A percentile compares a stretch with the other conserved stretches of the same genome.
phyloP scores from a whole-genome alignment of 2,888 invertebrate genomes.

The Chydorus sphaericus region DNA sequence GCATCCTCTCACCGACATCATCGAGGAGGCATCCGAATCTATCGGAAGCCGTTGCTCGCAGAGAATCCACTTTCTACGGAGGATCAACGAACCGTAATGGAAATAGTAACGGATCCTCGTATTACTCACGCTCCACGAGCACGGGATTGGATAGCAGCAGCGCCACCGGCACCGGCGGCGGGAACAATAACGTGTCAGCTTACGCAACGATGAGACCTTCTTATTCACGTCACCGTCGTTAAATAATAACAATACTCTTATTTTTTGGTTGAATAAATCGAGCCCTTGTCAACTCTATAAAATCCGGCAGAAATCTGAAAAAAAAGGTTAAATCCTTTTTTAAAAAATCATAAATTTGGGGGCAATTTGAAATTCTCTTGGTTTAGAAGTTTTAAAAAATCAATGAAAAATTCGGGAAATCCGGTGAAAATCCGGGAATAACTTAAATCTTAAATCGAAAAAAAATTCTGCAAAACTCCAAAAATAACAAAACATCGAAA shows the following conservation, averaged over 20 bases:
- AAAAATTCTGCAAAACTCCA: too few species aligned
- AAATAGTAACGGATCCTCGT: neutral
- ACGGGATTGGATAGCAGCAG: slow-evolving; percentile 1
- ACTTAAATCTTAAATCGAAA: too few species aligned
- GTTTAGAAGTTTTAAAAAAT: too few species aligned
- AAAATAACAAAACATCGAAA: too few species aligned
- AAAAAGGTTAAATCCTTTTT: too few species aligned
- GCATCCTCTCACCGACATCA: slow-evolving; percentile 5
- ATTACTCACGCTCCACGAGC: slow-evolving; percentile 9
- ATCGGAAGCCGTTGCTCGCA: neutral
- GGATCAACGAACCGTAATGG: neutral
- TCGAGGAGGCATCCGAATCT: neutral
- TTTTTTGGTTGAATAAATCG: neutral
- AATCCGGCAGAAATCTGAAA: too few species aligned
- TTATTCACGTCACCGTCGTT: slow-evolving; percentile 10
- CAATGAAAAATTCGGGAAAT: too few species aligned
- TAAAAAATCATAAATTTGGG: too few species aligned
- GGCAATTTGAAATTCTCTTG: too few species aligned
- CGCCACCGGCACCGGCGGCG: neutral
- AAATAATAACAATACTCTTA: neutral
- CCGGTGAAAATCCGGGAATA: too few species aligned
- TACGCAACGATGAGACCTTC: slow-evolving; percentile 11
- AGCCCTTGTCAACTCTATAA: too few species aligned
- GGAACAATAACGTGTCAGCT: neutral
- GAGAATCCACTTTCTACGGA: slow-evolving; percentile 7